phyloP scores from a whole-genome alignment of 2,888 invertebrate genomes.

The Drosophila stalkeri region DNA sequence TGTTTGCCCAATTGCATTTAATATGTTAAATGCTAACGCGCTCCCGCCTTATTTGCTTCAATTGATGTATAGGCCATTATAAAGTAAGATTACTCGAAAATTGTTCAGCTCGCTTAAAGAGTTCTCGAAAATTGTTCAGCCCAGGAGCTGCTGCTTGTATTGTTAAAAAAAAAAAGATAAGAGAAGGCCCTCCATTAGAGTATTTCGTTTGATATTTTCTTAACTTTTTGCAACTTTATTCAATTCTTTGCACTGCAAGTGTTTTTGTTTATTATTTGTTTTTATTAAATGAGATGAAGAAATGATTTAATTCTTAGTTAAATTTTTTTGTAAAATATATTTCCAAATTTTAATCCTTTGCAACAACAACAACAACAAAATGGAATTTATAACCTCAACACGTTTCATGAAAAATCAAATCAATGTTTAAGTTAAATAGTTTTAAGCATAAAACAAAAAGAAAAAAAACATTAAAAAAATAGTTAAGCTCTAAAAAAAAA shows the following conservation, averaged over 20 bases:
- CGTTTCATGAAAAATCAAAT: slow-evolving; percentile 71
- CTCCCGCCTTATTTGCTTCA: slow-evolving; percentile 43
- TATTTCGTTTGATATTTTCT: slow-evolving; percentile 56
- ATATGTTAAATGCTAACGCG: slow-evolving; percentile 33
- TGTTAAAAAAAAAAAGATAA: slow-evolving; percentile 31
- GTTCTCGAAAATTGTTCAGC: slow-evolving; percentile 36
- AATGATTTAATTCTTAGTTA: slow-evolving; percentile 16
- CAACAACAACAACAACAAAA: slow-evolving; percentile 28
- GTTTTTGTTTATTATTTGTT: slow-evolving; percentile 37
- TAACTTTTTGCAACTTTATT: slow-evolving; percentile 16
- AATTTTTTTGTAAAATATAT: slow-evolving; percentile 40
- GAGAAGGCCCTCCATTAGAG: slow-evolving; percentile 79
- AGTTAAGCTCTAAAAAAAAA: slow-evolving; percentile 42
- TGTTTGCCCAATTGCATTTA: slow-evolving; percentile 73
- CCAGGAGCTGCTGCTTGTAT: slow-evolving; percentile 33
- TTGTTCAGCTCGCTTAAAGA: background rate
- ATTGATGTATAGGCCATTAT: slow-evolving; percentile 11
- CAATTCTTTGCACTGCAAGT: slow-evolving; percentile 61
- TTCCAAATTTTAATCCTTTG: slow-evolving; percentile 17
- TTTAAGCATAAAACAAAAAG: slow-evolving; percentile 58
- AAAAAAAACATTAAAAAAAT: slow-evolving; percentile 28
- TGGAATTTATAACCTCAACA: slow-evolving; percentile 62
- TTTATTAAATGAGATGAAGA: background rate
- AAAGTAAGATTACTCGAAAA: slow-evolving; percentile 30
- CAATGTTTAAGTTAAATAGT: slow-evolving; percentile 82